Evolutionary conservation across 2,113 vertebrate species (phyloP).

Genomic region (Xerus inauris): DNA sequence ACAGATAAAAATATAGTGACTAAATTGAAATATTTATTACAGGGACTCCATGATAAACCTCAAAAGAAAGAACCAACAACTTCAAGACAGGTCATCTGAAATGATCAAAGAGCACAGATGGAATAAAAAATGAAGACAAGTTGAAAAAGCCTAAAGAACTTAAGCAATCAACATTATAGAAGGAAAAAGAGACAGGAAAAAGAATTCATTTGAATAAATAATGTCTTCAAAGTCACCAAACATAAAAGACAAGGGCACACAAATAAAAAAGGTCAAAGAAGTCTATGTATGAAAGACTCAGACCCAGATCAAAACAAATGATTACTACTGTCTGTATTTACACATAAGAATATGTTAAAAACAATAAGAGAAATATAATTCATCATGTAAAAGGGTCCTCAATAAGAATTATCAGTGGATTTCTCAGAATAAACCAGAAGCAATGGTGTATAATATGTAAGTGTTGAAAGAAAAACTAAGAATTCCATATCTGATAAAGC

Average conservation of each 20-base stretch:
- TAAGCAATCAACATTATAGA: neutral
- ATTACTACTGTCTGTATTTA: neutral
- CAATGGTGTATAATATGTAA: too few relatives aligned
- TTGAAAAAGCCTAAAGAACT: neutral
- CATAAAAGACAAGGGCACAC: neutral
- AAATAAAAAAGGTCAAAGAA: neutral
- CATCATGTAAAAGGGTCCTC: neutral
- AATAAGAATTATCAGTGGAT: neutral
- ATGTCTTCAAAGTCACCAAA: neutral
- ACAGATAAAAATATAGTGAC: neutral
- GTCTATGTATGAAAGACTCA: neutral
- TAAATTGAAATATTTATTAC: neutral
- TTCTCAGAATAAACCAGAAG: too few relatives aligned
- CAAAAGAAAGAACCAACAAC: neutral
- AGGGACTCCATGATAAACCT: neutral
- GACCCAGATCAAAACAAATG: neutral
- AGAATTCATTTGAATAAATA: neutral
- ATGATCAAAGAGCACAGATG: neutral
- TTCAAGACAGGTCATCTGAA: neutral
- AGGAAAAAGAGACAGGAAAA: neutral
- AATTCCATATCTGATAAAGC: too few relatives aligned
- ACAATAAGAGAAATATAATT: neutral
- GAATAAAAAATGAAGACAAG: neutral
- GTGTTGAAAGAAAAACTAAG: too few relatives aligned
- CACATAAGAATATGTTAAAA: neutral